A percentile compares a stretch with the other conserved stretches of the same genome.
phyloP scores from a whole-genome alignment of 1,140 invertebrate species.

The Caerostris darwini region DNA sequence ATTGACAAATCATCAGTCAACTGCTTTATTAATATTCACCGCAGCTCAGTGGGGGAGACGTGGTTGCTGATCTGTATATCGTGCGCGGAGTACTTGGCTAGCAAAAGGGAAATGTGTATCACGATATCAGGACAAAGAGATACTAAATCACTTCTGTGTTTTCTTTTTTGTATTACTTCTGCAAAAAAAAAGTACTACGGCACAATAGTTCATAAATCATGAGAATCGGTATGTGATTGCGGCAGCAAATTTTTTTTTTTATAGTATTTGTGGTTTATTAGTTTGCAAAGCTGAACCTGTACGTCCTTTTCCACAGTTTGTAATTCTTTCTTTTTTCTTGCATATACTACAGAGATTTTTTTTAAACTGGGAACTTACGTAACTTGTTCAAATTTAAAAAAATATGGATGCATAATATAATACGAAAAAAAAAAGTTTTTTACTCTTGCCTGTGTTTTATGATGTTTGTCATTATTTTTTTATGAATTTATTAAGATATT shows the following conservation, averaged over 20 bases:
- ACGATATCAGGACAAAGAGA: neutral
- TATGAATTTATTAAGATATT: no score
- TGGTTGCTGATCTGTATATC: neutral
- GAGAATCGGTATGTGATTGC: neutral
- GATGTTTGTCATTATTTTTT: no score
- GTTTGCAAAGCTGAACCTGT: neutral
- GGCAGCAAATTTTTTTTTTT: neutral
- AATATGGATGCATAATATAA: no score
- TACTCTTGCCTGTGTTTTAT: no score
- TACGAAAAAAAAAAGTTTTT: no score
- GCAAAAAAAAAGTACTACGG: neutral
- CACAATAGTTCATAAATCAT: slow-evolving; percentile 3
- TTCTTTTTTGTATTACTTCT: neutral
- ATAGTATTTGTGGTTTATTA: neutral
- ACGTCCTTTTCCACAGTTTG: no score
- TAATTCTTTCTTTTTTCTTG: neutral
- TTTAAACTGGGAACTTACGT: neutral
- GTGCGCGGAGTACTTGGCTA: neutral
- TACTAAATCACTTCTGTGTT: neutral
- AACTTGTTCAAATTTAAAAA: no score
- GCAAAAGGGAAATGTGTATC: neutral
- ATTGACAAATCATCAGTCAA: slow-evolving; percentile 30
- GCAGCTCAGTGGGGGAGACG: neutral
- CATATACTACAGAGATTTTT: neutral
- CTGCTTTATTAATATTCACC: slow-evolving; percentile 23